Evolutionary conservation across 2,113 vertebrate species (phyloP), one percentile per base, ranked within the genome.

Genomic region (Rhadina sibilatrix): DNA sequence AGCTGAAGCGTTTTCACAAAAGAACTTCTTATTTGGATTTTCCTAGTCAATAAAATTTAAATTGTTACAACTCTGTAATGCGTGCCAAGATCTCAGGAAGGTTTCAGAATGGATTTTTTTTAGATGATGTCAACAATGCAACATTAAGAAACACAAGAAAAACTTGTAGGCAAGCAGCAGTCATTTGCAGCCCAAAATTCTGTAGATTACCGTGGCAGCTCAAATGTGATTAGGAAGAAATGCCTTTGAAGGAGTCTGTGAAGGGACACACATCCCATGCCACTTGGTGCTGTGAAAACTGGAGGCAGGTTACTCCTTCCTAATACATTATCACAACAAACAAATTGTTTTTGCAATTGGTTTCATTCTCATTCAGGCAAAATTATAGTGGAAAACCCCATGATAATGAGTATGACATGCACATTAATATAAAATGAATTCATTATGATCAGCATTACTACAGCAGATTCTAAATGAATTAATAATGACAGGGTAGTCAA

Each of bases 401-500:
- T 40, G 85, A 60, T 92, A 86, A 92, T 68, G 76, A 77, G 19
- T 37, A 56, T 95, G 87, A 86, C 90, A 93, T 81, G 85, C 52
- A 88, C 71, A 93, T 94, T 96, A 95, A 92, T 90, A 92, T 71
- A 49, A 94, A 92, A 92, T 89, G 54, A 90, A 83, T 93, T 93
- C 30, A 86, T 96, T 95, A 90, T 33, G 54, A 83, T 91, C 64
- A 30, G 37, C 76, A 49, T 86, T 92, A 56, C 60, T 78, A 27
- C 56, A 83, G 64, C 71, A 93, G 64, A 80, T 93, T 96, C 68
- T 33, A 81, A 90, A 96, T 96, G 81, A 96, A 96, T 97, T 95
- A 96, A 83, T 94, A 80, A 94, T 94, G 96, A 96, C 90, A 97
- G 52, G 35, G 52, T 23, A 92, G 84, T 90, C 85, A 93, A 86